Conservation (phyloP, 2,888 invertebrate genomes). For the Chironomus tentans region DNA sequence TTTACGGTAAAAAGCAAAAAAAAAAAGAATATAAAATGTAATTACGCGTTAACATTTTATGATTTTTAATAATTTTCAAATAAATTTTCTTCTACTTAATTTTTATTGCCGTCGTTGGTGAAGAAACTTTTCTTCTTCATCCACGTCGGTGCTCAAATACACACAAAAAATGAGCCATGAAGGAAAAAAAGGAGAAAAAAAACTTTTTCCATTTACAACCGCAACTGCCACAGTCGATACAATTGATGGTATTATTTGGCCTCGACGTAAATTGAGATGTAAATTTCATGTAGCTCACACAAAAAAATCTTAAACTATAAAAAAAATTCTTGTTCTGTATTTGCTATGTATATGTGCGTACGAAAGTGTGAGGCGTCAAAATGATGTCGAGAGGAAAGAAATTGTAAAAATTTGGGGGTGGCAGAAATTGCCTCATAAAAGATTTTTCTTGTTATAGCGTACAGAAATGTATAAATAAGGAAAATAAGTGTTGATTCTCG, state of each 20-base stretch:
- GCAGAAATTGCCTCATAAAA: no score
- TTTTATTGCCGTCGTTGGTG: background rate
- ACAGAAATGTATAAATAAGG: background rate
- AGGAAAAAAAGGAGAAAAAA: background rate
- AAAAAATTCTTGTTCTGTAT: background rate
- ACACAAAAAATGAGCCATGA: background rate
- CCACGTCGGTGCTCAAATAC: background rate
- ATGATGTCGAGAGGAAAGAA: background rate
- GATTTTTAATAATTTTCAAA: constrained; percentile 11
- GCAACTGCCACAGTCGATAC: background rate
- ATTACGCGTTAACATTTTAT: constrained; percentile 16
- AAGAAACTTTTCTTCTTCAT: no score
- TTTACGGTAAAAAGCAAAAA: background rate
- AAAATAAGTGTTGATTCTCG: background rate
- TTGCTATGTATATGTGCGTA: background rate
- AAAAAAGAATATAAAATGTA: background rate
- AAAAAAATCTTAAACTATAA: constrained; percentile 1
- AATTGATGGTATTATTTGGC: background rate
- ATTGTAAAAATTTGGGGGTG: background rate
- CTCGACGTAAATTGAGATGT: background rate
- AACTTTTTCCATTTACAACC: background rate
- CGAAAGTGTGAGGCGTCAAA: background rate
- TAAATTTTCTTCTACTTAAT: constrained; percentile 13
- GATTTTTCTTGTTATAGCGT: background rate
- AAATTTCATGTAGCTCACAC: background rate